Evolutionary conservation across 1,140 invertebrate genomes (phyloP).

Genomic region (Aphidius ervi): DNA sequence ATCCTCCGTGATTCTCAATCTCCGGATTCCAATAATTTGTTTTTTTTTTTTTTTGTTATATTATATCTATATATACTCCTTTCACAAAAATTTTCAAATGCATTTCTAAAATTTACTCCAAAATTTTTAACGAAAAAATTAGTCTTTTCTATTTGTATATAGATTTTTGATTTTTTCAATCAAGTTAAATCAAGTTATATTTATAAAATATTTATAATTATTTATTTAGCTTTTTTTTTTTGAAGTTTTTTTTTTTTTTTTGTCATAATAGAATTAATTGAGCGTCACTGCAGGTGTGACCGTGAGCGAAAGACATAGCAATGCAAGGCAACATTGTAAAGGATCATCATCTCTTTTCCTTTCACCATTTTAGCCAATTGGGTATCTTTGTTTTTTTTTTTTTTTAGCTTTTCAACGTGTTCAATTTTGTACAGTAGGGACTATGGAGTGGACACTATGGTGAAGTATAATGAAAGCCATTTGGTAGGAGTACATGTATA

Average conservation of each 20-base stretch:
- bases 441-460: conserved; percentile 8
- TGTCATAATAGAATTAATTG: conserved; percentile 23
- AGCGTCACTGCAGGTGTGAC: conserved; percentile 48
- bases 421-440: not conserved
- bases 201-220: no score
- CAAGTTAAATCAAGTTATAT: no score
- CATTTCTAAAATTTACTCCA: no score
- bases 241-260: not conserved
- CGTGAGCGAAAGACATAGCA: conserved; percentile 48
- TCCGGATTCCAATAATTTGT: conserved; percentile 1
- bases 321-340: conserved; percentile 48
- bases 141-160: no score
- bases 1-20: conserved; percentile 41
- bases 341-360: conserved; percentile 35
- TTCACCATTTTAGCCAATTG: not conserved
- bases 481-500: not conserved
- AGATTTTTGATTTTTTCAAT: no score
- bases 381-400: not conserved
- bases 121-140: no score
- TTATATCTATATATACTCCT: not conserved
- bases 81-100: not conserved
- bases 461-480: conserved; percentile 7
- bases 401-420: conserved; percentile 8
- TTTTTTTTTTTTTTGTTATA: not conserved
- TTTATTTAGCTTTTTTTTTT: no score